Conservation (phyloP, 2,888 invertebrate genomes). For the Limenitis camilla region DNA sequence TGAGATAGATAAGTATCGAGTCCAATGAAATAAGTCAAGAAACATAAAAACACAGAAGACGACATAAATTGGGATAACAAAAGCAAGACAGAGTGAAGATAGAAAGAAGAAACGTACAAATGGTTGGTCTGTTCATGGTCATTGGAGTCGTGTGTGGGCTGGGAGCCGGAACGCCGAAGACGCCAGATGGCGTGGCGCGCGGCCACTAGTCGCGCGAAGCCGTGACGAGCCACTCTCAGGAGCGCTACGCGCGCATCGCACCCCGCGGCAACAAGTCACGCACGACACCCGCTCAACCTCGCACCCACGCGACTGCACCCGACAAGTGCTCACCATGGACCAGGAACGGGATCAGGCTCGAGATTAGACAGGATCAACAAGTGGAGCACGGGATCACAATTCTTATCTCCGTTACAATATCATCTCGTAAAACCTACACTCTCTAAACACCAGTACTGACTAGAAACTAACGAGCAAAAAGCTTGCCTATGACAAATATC, state of each 20-base stretch:
- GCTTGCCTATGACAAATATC: conserved; percentile 66
- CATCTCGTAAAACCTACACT: neutral
- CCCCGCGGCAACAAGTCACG: conserved; percentile 45
- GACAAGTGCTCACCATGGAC: conserved; percentile 40
- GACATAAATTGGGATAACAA: conserved; percentile 24
- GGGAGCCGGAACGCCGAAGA: conserved; percentile 74
- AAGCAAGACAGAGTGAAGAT: conserved; percentile 39
- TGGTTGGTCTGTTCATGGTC: conserved; percentile 72
- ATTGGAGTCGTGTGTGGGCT: conserved; percentile 67
- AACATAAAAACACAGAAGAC: conserved; percentile 17
- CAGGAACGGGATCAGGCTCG: conserved; percentile 17
- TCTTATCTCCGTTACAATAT: conserved; percentile 25
- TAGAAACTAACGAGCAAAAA: conserved; percentile 57
- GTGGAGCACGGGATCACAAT: conserved; percentile 22
- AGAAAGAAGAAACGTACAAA: conserved; percentile 70
- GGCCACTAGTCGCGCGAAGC: conserved; percentile 81
- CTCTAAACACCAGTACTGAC: conserved; percentile 4
- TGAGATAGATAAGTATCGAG: neutral
- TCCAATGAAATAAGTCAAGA: conserved; percentile 10
- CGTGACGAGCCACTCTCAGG: conserved; percentile 78
- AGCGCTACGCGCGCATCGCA: conserved; percentile 59
- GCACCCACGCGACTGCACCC: conserved; percentile 24
- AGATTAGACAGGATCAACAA: conserved; percentile 29
- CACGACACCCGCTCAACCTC: conserved; percentile 29
- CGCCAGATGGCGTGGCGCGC: conserved; percentile 83